Evolutionary conservation across 2,797 vertebrate species (phyloP).

Genomic region (Euphonia xanthogaster): DNA sequence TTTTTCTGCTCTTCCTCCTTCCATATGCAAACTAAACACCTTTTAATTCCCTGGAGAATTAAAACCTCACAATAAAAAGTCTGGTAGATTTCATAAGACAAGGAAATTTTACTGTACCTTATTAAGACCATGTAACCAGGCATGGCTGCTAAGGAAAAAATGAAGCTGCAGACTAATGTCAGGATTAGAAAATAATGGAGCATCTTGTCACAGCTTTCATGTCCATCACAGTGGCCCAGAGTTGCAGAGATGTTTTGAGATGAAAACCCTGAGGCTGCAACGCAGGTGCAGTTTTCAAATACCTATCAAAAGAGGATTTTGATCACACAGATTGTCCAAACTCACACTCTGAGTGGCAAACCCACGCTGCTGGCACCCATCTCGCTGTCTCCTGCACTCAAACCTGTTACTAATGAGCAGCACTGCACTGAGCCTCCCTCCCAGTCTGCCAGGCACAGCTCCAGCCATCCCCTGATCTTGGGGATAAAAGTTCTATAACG

Average conservation of each 20-base stretch:
- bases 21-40: not conserved
- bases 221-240: constrained; percentile 84
- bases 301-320: constrained; percentile 72
- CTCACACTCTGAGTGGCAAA: not conserved
- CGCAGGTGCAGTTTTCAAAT: constrained; percentile 90
- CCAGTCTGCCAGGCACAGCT: not conserved
- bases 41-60: not conserved
- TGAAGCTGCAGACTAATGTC: constrained; percentile 84
- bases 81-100: not conserved
- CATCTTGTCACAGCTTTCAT: constrained; percentile 79
- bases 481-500: not conserved
- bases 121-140: constrained; percentile 93
- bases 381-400: not conserved
- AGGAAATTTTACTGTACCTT: constrained; percentile 75
- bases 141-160: constrained; percentile 87
- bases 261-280: constrained; percentile 73
- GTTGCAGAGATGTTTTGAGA: constrained; percentile 81
- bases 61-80: not conserved
- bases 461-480: not conserved
- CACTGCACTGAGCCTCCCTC: not conserved
- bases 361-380: rapidly evolving
- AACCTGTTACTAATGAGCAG: not conserved
- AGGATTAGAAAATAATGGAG: constrained; percentile 88
- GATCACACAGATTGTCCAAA: not conserved
- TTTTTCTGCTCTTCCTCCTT: not conserved